phyloP scores from a whole-genome alignment of 2,797 vertebrate genomes.

The Buceros bicornis region DNA sequence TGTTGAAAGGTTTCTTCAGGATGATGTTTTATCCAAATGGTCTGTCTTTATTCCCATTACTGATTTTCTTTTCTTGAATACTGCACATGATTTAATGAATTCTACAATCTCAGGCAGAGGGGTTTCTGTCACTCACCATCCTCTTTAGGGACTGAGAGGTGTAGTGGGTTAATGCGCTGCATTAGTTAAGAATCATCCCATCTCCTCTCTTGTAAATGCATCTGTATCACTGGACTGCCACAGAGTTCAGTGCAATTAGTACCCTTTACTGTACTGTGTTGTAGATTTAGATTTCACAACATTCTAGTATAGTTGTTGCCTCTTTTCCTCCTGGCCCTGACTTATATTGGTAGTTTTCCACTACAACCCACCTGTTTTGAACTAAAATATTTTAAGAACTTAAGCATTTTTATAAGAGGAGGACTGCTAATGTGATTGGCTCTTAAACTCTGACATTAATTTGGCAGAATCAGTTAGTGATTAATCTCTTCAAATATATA shows the following conservation, averaged over 20 bases:
- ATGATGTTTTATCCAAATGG: not conserved
- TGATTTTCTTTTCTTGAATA: not conserved
- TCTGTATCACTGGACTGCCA: not conserved
- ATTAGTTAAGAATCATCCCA: not conserved
- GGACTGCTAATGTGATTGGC: not conserved
- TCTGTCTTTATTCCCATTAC: not conserved
- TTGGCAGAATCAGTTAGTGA: not conserved
- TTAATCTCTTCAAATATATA: not conserved
- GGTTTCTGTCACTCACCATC: not conserved
- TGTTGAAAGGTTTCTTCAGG: not conserved
- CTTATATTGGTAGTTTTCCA: not conserved
- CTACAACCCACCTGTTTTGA: not conserved
- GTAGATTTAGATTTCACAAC: not conserved
- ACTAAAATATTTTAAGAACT: not conserved
- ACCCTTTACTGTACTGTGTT: not conserved
- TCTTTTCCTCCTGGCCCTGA: not conserved
- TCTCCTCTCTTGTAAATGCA: not conserved
- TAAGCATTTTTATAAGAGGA: fast-evolving
- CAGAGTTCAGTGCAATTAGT: not conserved
- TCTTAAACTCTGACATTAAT: not conserved
- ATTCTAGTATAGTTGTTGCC: not conserved
- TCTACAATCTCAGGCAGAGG: not conserved
- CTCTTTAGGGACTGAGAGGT: not conserved
- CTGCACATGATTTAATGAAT: not conserved
- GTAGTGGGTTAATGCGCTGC: not conserved